These are phyloP conservation scores for Gnathonemus echidnorhynchus DNA, from an alignment of 2,113 vertebrate species.

Conservation along the genomic window DNA sequence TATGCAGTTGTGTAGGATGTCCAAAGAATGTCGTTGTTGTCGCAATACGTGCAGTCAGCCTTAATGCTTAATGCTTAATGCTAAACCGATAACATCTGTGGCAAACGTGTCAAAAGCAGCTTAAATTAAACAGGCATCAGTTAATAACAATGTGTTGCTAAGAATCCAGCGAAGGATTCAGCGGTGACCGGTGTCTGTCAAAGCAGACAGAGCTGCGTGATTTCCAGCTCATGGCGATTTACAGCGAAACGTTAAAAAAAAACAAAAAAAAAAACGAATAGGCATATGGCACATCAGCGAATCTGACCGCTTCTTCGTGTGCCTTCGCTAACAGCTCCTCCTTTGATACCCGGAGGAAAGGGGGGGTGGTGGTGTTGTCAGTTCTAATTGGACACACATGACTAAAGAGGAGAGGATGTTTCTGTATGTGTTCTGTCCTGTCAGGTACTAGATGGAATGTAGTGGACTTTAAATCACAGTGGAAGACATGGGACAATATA, in stretches of 20 bases:
- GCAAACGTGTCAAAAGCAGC: background rate
- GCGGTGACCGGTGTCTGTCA: background rate
- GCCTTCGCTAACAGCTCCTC: background rate
- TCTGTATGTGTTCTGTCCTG: background rate
- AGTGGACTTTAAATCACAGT: background rate
- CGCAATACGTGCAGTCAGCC: background rate
- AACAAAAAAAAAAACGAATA: background rate
- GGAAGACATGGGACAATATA: background rate
- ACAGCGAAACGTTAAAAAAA: background rate
- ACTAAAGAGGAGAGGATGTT: background rate
- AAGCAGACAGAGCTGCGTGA: background rate
- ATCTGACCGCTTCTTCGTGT: background rate
- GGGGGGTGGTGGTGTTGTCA: background rate
- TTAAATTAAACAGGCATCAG: background rate
- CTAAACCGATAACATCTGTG: background rate
- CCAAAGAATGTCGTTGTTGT: background rate
- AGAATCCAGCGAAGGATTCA: background rate
- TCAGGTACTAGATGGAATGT: background rate
- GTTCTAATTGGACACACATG: slow-evolving; percentile 4
- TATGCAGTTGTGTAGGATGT: background rate
- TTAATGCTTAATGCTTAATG: too few relatives aligned
- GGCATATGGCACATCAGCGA: background rate
- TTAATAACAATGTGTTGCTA: background rate
- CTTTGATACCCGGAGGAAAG: background rate
- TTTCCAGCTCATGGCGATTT: background rate